Evolutionary conservation across 2,888 invertebrate species (phyloP), one percentile per base, ranked within the genome.

Genomic region (Cylloceria caligata): DNA sequence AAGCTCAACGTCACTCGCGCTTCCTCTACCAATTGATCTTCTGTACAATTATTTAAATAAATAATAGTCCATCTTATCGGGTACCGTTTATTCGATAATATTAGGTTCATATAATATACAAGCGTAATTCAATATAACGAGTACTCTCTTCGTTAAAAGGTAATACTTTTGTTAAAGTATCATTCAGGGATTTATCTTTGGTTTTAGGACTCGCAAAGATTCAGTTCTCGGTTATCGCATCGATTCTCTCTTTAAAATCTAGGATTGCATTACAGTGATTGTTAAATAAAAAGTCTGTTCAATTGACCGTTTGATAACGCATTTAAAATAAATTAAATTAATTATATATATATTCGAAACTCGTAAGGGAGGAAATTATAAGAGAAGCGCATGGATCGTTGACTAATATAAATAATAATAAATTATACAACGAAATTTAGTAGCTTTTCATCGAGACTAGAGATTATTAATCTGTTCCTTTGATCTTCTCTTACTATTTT

Each of bases 1-100:
- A 88, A 88, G 57, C 83, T 87, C 52, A 84, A 82, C 11, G 83
- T 87, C 9, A 73, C 78, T 19, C 87, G 87, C 30, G 36, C 57
- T 0, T 62, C 71, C 7, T 21, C 36, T 11, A 7, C 57, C 13
- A 78, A 19, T 39, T 34, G 9, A 57, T 52, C 11, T 24, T 24
- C 24, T 34, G 34, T 60, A 36, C 60, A 60, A 0, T 69, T 11
- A 24, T 47, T 6, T 86, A 85, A 52, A 81, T 16, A 68, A n/a
- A 30, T 30, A 34, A 16, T 45, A 24, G 16, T 45, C 24, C 9
- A 19, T 55, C 55, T 77, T 76, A 74, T n/a, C 76, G 68, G 62
- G 79, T 85, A 87, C 62, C 64, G 42, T 88, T 88, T 87, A 87
- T 86, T 88, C 83, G 57, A 85, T 85, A 85, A 85, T 84, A 79